phyloP scores from a whole-genome alignment of 2,888 invertebrate species.

The Hylaea fasciaria region DNA sequence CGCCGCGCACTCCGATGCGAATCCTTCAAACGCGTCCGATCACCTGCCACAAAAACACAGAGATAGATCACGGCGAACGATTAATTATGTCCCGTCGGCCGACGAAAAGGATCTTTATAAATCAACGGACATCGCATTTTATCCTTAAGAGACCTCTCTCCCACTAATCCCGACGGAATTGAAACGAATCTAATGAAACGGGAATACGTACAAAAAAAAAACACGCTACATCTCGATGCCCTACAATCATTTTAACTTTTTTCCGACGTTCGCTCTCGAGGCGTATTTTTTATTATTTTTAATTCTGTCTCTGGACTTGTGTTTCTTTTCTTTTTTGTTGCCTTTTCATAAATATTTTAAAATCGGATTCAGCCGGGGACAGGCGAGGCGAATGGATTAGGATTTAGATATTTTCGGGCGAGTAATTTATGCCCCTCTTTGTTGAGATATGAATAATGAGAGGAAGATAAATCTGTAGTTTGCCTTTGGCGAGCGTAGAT shows the following conservation, averaged over 20 bases:
- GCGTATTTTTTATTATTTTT: constrained; percentile 76
- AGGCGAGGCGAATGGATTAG: constrained; percentile 82
- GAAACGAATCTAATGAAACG: constrained; percentile 83
- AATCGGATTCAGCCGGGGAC: constrained; percentile 83
- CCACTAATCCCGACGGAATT: constrained; percentile 81
- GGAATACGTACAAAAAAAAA: constrained; percentile 72
- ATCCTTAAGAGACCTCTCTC: constrained; percentile 78
- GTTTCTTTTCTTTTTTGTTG: constrained; percentile 66
- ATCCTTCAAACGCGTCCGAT: constrained; percentile 40
- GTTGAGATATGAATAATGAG: constrained; percentile 82
- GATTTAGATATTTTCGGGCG: constrained; percentile 83
- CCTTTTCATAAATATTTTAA: constrained; percentile 84
- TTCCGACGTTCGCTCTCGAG: constrained; percentile 76
- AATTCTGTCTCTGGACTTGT: constrained; percentile 77
- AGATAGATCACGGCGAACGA: constrained; percentile 67
- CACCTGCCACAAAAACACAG: constrained; percentile 61
- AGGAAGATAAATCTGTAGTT: constrained; percentile 65
- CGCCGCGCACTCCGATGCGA: constrained; percentile 21
- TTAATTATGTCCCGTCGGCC: constrained; percentile 74
- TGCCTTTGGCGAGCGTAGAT: constrained; percentile 57
- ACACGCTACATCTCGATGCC: constrained; percentile 73
- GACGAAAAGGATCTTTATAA: constrained; percentile 75
- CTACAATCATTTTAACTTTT: constrained; percentile 83
- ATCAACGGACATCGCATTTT: constrained; percentile 79
- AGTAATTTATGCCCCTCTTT: constrained; percentile 82